Conservation (phyloP, 35 echinoderm and acorn worm species). For the Lytechinus variegatus region DNA sequence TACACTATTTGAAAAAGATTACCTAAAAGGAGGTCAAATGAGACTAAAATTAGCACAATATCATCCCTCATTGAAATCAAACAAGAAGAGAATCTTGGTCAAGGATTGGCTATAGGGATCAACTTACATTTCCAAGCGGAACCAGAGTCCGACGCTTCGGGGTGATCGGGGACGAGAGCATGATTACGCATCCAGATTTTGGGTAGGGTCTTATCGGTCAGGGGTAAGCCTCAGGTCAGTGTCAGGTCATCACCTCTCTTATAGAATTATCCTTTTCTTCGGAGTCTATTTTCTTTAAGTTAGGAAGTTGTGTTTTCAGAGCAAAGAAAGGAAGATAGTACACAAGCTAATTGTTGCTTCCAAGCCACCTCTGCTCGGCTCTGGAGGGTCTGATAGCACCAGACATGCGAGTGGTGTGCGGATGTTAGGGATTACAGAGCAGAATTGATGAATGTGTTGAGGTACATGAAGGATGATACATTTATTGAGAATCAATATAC, state of each 20-base stretch:
- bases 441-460: not conserved
- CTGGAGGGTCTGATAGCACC: not conserved
- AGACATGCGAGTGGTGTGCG: not conserved
- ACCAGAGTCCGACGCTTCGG: conserved; percentile 34
- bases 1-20: not conserved
- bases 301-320: not conserved
- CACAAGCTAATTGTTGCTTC: not conserved
- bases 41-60: not conserved
- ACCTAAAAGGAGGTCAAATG: not conserved
- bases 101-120: not conserved
- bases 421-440: not conserved
- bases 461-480: not conserved
- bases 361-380: not conserved
- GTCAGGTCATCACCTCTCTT: not conserved
- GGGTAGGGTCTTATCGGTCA: not conserved
- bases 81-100: not conserved
- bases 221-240: conserved; percentile 17
- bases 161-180: conserved; percentile 50
- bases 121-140: conserved; percentile 45
- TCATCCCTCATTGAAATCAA: not conserved
- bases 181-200: conserved; percentile 46
- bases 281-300: not conserved
- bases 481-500: not conserved
- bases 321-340: not conserved
- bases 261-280: not conserved